These are phyloP conservation scores for Meriones psammophilus DNA, from an alignment of 2,797 vertebrate genomes.

Conservation along the genomic window DNA sequence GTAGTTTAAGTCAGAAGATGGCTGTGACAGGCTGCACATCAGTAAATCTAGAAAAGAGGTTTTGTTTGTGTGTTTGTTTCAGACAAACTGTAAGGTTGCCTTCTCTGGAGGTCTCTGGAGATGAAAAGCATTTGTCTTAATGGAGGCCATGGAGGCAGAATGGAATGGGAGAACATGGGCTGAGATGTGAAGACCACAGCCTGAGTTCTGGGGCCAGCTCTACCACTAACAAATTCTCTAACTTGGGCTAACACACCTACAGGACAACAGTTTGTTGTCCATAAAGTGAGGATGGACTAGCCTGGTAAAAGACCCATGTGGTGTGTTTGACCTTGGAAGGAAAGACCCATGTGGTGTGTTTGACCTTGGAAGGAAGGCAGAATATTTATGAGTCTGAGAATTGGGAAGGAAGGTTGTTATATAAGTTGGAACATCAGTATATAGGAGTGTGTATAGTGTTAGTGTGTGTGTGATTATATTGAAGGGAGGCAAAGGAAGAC, in stretches of 20 bases:
- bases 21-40: not conserved
- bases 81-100: not conserved
- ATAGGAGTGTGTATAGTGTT: not conserved
- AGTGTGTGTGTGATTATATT: not conserved
- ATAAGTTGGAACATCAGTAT: not conserved
- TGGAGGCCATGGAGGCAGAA: not conserved
- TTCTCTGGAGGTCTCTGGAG: slow-evolving; percentile 26
- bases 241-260: not conserved
- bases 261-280: not conserved
- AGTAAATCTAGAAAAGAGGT: not conserved
- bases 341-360: not conserved
- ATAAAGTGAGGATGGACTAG: not conserved
- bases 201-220: not conserved
- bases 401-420: not conserved
- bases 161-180: not conserved
- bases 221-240: not conserved
- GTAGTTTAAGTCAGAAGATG: not conserved
- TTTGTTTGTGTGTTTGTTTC: not conserved
- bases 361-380: not conserved
- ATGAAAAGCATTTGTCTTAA: not conserved
- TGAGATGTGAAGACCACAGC: not conserved
- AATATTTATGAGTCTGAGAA: not conserved
- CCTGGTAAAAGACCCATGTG: not conserved
- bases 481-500: not conserved
- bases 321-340: not conserved